A percentile compares a stretch with the other conserved stretches of the same genome.
phyloP scores from a whole-genome alignment of 2,797 vertebrate genomes.

The Hybognathus amarus region DNA sequence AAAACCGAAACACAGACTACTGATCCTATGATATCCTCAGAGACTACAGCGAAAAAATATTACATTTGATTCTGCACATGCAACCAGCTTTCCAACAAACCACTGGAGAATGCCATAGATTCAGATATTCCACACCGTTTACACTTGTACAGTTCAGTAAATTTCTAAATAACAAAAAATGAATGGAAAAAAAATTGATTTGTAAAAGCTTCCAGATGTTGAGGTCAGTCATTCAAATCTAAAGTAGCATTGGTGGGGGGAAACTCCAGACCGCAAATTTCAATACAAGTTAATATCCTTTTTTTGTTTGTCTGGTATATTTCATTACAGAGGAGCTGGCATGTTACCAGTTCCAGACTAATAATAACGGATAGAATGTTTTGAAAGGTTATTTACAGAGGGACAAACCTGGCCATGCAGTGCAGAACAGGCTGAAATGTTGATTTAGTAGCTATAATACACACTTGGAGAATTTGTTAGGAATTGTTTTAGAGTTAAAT shows the following conservation, averaged over 20 bases:
- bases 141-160: slow-evolving; percentile 55
- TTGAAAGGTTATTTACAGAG: background rate
- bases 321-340: slow-evolving; percentile 50
- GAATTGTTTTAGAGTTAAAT: background rate
- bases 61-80: slow-evolving; percentile 61
- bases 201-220: slow-evolving; percentile 65
- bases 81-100: slow-evolving; percentile 53
- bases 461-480: slow-evolving; percentile 6
- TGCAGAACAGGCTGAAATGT: slow-evolving; percentile 23
- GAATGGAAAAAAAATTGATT: background rate
- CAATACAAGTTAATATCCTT: slow-evolving; percentile 49
- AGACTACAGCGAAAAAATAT: slow-evolving; percentile 61
- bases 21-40: slow-evolving; percentile 62
- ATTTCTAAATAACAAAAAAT: slow-evolving; percentile 53
- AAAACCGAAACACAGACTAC: slow-evolving; percentile 71
- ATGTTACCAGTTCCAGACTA: slow-evolving; percentile 17
- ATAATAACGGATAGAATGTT: slow-evolving; percentile 16
- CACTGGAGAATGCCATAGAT: slow-evolving; percentile 57
- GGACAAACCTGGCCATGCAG: slow-evolving; percentile 27
- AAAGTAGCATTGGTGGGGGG: slow-evolving; percentile 18
- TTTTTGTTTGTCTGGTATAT: slow-evolving; percentile 51
- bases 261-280: slow-evolving; percentile 48
- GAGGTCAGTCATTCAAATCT: slow-evolving; percentile 35
- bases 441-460: slow-evolving; percentile 39
- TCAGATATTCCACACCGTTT: slow-evolving; percentile 48